Conservation (phyloP, 2,888 invertebrate genomes). For the Rhodophaea formosa region DNA sequence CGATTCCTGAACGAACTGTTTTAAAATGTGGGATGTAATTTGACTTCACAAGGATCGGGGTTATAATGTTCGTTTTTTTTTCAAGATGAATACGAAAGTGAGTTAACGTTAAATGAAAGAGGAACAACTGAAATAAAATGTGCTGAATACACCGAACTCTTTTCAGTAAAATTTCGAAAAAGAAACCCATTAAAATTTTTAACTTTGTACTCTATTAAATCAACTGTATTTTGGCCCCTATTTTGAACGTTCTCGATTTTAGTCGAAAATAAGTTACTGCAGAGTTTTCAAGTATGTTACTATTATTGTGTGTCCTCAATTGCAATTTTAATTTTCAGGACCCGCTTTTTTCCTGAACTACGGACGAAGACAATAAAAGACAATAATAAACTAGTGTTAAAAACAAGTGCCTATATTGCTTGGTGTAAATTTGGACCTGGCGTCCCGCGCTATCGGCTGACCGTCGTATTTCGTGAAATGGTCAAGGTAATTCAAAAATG, state of each 20-base stretch:
- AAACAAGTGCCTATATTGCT: constrained; percentile 57
- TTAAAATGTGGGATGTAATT: constrained; percentile 16
- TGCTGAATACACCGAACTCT: neutral
- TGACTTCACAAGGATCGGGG: constrained; percentile 9
- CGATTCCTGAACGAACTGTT: constrained; percentile 6
- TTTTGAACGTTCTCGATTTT: too few relatives aligned
- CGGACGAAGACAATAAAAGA: constrained; percentile 63
- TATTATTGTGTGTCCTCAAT: constrained; percentile 1
- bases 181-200: neutral
- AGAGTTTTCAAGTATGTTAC: neutral
- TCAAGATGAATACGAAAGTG: constrained; percentile 10
- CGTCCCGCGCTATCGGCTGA: constrained; percentile 53
- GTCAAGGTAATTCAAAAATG: constrained; percentile 75
- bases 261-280: too few relatives aligned
- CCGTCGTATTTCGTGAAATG: constrained; percentile 74
- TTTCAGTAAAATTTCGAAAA: neutral
- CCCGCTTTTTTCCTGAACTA: constrained; percentile 71
- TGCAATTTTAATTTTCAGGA: constrained; percentile 68
- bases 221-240: too few relatives aligned
- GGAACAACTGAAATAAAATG: neutral
- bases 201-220: neutral
- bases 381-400: constrained; percentile 46
- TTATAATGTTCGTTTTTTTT: constrained; percentile 8
- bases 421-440: constrained; percentile 52
- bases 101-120: constrained; percentile 11